These are phyloP conservation scores for Pseudotriccus pelzelni DNA, from an alignment of 2,797 vertebrate genomes.

Conservation along the genomic window DNA sequence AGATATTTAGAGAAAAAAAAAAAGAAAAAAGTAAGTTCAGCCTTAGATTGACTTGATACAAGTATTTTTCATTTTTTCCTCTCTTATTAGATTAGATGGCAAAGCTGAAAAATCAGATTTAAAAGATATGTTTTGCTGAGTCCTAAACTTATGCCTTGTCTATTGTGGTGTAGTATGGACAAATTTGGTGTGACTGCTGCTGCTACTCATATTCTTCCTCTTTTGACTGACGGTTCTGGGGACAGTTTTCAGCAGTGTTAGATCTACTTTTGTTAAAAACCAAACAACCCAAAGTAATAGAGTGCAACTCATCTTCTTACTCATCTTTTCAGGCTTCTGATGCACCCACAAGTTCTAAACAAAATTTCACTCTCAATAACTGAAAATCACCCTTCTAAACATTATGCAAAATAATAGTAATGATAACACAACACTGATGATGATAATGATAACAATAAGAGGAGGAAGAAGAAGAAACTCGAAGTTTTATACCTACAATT, in stretches of 20 bases:
- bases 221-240: neutral
- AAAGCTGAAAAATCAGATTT: neutral
- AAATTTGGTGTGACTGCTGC: neutral
- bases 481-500: neutral
- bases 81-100: neutral
- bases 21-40: neutral
- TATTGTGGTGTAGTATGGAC: neutral
- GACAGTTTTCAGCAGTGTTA: neutral
- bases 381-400: neutral
- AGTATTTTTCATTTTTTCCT: fast-evolving
- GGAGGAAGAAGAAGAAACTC: neutral
- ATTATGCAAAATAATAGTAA: neutral
- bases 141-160: neutral
- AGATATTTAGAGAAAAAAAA: too few species aligned
- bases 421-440: neutral
- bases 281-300: neutral
- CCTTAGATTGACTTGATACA: neutral
- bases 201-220: neutral
- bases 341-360: neutral
- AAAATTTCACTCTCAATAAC: neutral
- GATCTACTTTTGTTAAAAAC: neutral
- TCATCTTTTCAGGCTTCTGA: neutral
- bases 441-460: neutral
- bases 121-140: neutral
- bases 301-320: neutral